Evolutionary conservation across 35 echinoderm and acorn worm species (phyloP), one percentile per base, ranked within the genome.

Genomic region (Amphiura filiformis): DNA sequence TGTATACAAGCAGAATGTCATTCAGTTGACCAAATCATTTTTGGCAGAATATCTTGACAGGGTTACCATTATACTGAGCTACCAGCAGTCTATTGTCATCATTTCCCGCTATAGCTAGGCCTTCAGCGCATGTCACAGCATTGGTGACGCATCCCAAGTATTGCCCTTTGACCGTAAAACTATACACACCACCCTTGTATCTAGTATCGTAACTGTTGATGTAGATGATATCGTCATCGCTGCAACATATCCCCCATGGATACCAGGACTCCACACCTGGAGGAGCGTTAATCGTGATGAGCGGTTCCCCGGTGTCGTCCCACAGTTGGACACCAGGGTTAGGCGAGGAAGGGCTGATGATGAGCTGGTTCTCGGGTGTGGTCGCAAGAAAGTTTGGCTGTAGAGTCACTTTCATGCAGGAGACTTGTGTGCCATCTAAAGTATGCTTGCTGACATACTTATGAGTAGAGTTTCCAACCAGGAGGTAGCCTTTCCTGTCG

Each of bases 111-210:
- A 70, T 5, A 13, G 61, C 61, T 15, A 70, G 28, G 1, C 61
- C 61, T 70, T 70, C 61, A 70, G 61, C 61, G 26, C 61, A 70
- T 15, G 61, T 70, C 61, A 70, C 61, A 70, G 61, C 61, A 70
- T 11, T 30, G 28, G 61, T 70, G 26, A 70, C 61, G 28, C 61
- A 30, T 26, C 61, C 61, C 28, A 70, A 3, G 61, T 70, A 70
- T 4, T 18, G 7, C 61, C 61, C 61, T 70, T 70, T 70, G 7
- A 70, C 61, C 28, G 61, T 26, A 23, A 70, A 70, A 70, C 61
- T 70, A n/a, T 70, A 70, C 7, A 70, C 26, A 3, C 61, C 61
- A 13, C 61, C 61, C 26, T 70, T 70, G 28, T 70, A 13, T 4
- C 61, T 23, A 11, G 17, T 70, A 30, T 70, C 61, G 26, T 70